Evolutionary conservation across 2,797 vertebrate species (phyloP), one percentile per base, ranked within the genome.

Genomic region (Clarias laeviceps): DNA sequence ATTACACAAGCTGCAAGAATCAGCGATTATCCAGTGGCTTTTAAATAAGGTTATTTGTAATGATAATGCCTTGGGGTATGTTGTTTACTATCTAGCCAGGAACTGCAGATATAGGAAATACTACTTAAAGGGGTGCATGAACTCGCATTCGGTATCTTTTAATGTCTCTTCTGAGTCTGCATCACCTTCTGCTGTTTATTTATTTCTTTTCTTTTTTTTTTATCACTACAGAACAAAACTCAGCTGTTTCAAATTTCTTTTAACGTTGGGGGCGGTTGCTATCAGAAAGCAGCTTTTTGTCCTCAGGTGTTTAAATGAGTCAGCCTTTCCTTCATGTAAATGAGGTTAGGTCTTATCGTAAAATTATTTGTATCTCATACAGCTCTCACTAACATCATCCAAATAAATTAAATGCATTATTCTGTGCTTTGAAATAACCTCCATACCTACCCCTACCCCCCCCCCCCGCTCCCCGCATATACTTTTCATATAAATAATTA

Each of bases 281-380:
- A 29, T 76, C 57, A 66, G 84, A 85, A 12, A 76, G 89, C 88
- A 76, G 89, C 88, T 86, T 89, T 82, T 85, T 50, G 79, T 74
- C 90, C 87, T 20, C 82, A 92, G 90, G 92, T 93, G 92, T 93
- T 94, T 92, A 93, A 94, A 93, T 92, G 93, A 94, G 93, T 94
- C 91, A 90, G 89, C 86, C 88, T 86, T 91, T 92, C 91, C 90
- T 89, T 85, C 86, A 90, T 50, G 83, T 73, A 92, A 89, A 78
- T 65, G 90, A 91, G 92, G 90, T 1, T 85, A 87, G 70, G 68
- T 91, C 91, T 89, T 90, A 91, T 92, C 88, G 90, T 87, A 88
- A 89, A 34, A 87, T 83, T 77, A 65, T 88, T 90, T 90, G 88
- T 91, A 91, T 92, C 37, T 91, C 90, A 88, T 32, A 90, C 83